phyloP scores from a whole-genome alignment of 2,888 invertebrate genomes.

The Mythimna ferrago region DNA sequence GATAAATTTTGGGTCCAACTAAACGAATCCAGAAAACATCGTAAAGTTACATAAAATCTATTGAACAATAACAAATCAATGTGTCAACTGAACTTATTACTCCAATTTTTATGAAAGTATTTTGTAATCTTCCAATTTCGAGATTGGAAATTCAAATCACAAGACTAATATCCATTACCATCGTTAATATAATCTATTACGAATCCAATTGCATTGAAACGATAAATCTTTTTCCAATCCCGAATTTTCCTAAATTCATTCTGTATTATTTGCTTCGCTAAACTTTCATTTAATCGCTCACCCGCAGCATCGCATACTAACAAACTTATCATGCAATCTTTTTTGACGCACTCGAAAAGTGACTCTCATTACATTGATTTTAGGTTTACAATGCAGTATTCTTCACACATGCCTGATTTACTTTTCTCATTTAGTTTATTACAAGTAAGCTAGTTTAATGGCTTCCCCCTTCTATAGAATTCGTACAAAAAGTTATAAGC shows the following conservation, averaged over 20 bases:
- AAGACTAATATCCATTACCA: constrained; percentile 18
- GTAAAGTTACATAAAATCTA: too few relatives aligned
- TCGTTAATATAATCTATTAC: constrained; percentile 14
- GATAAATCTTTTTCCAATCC: constrained; percentile 52
- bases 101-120: not conserved
- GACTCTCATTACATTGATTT: not conserved
- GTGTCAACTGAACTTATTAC: too few relatives aligned
- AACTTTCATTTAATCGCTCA: constrained; percentile 67
- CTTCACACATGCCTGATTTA: not conserved
- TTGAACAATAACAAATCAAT: too few relatives aligned
- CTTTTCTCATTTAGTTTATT: not conserved
- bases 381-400: not conserved
- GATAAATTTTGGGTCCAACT: too few relatives aligned
- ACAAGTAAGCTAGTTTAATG: too few relatives aligned
- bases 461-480: too few relatives aligned
- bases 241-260: constrained; percentile 48
- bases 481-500: too few relatives aligned
- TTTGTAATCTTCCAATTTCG: not conserved
- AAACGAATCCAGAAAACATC: too few relatives aligned
- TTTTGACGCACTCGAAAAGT: constrained; percentile 21
- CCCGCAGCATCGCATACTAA: constrained; percentile 48
- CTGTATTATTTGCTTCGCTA: constrained; percentile 49
- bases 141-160: constrained; percentile 7
- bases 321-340: constrained; percentile 57
- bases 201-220: constrained; percentile 44